Base-by-base conservation (phyloP, 2,113 vertebrate species). In the Leucopternis melanops region DNA sequence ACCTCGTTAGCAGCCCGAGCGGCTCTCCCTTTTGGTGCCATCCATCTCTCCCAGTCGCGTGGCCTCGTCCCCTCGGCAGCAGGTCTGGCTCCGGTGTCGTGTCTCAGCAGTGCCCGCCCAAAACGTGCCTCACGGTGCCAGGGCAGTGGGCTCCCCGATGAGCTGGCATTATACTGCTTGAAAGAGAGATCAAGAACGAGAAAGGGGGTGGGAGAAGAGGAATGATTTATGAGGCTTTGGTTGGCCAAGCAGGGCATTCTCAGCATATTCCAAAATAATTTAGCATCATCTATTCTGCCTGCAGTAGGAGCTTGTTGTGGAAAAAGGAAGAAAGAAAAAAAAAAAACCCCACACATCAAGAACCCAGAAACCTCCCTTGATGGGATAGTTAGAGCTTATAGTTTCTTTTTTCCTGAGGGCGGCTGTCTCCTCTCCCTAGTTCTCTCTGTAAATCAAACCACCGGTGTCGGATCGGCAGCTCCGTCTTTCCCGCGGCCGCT, bases 181-280 rank as follows among this genome's bases (percentile, higher is more conserved):
- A 97, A 96, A 97, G 90, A 97, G 97, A 97, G 88, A 97, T 97
- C 94, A 95, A 77, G 85, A 81, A 36, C 3, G 47, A 69, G 59
- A 83, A 94, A 70, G 27, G 78, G 38, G 36, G 2, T 49, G 85
- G 58, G 63, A 32, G 63, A 54, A 63, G 61, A 95, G 79, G 69
- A 96, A 93, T 97, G 97, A 97, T 97, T 97, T 95, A 97, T 97
- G 97, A 97, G 94, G 78, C 89, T 95, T 88, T 5, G 32, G 66
- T 94, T 91, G 94, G 92, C 92, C 82, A 86, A 74, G 96, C 97
- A 97, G 95, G 94, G 91, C 87, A 86, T 61, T 96, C 81, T 96
- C 88, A 75, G 95, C 89, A 83, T 94, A 97, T 96, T 97, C 97
- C 94, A 88, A 90, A 96, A 91, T 95, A 95, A 96, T 94, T 97